Evolutionary conservation across 2,113 vertebrate species (phyloP).

Genomic region (Rhipidura dahli): DNA sequence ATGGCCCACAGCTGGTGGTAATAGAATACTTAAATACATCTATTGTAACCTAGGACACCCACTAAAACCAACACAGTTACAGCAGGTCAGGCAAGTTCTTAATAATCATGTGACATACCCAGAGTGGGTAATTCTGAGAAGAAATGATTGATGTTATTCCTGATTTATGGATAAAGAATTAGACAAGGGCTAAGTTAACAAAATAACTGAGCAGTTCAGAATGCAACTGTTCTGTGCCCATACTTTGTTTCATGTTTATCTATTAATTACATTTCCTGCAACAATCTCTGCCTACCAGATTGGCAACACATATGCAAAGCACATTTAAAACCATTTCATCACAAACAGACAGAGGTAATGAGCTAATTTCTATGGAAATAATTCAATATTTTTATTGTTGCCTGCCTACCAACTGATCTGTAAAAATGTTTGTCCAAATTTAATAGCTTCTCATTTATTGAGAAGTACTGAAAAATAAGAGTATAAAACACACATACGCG

Average conservation of each 20-base stretch:
- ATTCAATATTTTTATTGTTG: background rate
- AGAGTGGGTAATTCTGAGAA: background rate
- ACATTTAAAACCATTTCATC: background rate
- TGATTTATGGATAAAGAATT: background rate
- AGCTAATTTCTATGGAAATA: slow-evolving; percentile 46
- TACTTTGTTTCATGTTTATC: background rate
- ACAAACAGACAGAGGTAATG: slow-evolving; percentile 21
- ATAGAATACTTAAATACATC: no score
- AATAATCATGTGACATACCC: background rate
- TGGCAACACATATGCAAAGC: background rate
- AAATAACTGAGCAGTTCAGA: background rate
- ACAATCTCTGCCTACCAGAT: background rate
- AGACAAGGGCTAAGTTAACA: background rate
- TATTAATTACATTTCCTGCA: background rate
- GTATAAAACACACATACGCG: background rate
- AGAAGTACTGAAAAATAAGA: background rate
- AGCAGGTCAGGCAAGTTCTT: background rate
- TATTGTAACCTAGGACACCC: no score
- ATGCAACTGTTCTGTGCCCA: background rate
- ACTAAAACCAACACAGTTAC: background rate
- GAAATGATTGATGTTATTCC: background rate
- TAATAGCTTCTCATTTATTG: slow-evolving; percentile 21
- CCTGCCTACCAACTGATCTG: background rate
- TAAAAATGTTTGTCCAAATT: slow-evolving; percentile 33
- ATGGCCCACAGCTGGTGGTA: no score